Conservation (phyloP, 37 sponge, comb jelly and placozoan species). For the Crambe crambe region DNA sequence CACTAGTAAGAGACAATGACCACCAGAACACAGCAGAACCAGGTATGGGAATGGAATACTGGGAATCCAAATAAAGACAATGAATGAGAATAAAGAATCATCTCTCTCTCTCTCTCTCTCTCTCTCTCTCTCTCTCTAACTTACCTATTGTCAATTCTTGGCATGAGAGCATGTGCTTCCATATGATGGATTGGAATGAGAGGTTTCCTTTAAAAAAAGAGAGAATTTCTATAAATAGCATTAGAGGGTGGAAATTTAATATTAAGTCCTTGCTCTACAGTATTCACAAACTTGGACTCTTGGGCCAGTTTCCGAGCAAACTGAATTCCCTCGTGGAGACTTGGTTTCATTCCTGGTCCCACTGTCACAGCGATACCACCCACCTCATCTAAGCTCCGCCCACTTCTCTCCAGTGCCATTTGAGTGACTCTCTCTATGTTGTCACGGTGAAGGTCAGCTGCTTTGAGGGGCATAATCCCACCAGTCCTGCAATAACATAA, state of each 20-base stretch:
- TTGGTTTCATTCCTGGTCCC: conserved; percentile 79
- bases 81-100: background rate
- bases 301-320: conserved; percentile 51
- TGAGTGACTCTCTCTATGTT: conserved; percentile 52
- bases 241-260: background rate
- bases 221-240: background rate
- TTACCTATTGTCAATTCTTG: conserved; percentile 52
- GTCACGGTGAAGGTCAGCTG: conserved; percentile 46
- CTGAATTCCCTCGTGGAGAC: conserved; percentile 55
- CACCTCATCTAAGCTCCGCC: conserved; percentile 55
- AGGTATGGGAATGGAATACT: conserved; percentile 88
- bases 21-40: conserved; percentile 80
- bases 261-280: background rate
- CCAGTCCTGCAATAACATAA: conserved; percentile 52
- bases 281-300: conserved; percentile 15
- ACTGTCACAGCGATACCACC: conserved; percentile 69
- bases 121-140: too few relatives aligned
- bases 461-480: conserved; percentile 59
- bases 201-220: conserved; percentile 48
- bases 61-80: background rate
- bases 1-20: conserved; percentile 73
- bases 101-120: too few relatives aligned
- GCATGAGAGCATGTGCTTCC: conserved; percentile 86
- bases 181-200: conserved; percentile 85
- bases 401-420: conserved; percentile 47